Base-by-base conservation (phyloP, 2,113 vertebrate genomes). In the Amphilophus citrinellus region DNA sequence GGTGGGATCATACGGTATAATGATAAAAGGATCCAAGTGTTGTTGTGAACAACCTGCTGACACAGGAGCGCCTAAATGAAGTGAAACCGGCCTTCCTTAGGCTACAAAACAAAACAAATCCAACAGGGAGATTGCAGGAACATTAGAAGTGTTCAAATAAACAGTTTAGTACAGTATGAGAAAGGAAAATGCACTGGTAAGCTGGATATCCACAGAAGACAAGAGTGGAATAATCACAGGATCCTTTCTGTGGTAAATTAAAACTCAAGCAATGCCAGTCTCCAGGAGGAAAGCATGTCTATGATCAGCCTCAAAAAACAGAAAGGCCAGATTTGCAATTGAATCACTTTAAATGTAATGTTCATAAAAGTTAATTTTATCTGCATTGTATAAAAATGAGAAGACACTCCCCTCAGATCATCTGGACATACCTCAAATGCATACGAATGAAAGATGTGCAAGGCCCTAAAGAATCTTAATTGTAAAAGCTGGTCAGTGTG, bases 401-500 rank as follows among this genome's bases (percentile, higher is more conserved):
- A 71, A 50, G 42, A 9, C 65, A 50, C 10, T 42, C 42, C 42
- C 44, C 10, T 30, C 42, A 24, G 53, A 73, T 32, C 66, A 73
- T 73, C 47, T 32, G 32, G 6, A 50, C 13, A 7, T 4, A 22
- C 6, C 42, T 58, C 44, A 75, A 61, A 24, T 42, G 68, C 73
- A 77, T 60, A 42, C 47, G 44, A 86, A 87, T n/a, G 60, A 13
- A 63, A 44, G 47, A 82, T 65, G 68, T 61, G 39, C 80, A 79
- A 13, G 50, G 82, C 56, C 75, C 81, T 82, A 83, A 80, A 30
- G 61, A 77, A n/a, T 22, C 73, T 86, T 77, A 83, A 90, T 91
- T 91, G 71, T 89, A 85, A 90, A 88, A 84, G 73, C 44, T 79
- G 80, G 66, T 61, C 85, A 79, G 58, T 77, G 86, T 79, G 84